These are phyloP conservation scores for Pteronura brasiliensis DNA, from an alignment of 2,113 vertebrate genomes.

Conservation along the genomic window DNA sequence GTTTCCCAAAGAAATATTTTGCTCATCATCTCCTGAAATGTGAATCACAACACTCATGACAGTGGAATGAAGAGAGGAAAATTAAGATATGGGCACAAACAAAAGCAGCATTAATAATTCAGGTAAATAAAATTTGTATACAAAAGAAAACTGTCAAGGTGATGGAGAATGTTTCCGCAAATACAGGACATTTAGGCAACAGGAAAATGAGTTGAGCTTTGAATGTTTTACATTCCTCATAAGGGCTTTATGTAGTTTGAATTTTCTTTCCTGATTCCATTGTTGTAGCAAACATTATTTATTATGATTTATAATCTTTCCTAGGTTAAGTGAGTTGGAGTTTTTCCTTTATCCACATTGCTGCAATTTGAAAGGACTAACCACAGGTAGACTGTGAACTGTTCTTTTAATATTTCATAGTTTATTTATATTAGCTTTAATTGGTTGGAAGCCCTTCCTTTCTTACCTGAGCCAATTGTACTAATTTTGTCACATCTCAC, in stretches of 20 bases:
- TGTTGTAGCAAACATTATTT: conserved; percentile 69
- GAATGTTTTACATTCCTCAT: conserved; percentile 65
- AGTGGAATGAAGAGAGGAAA: conserved; percentile 83
- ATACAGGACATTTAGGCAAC: conserved; percentile 65
- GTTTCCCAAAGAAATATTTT: conserved; percentile 82
- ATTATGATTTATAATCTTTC: conserved; percentile 49
- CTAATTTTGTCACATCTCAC: not conserved
- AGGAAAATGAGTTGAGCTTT: conserved; percentile 71
- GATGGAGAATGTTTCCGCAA: conserved; percentile 77
- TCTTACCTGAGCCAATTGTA: not conserved
- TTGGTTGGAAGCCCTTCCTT: not conserved
- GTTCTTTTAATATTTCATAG: conserved; percentile 17
- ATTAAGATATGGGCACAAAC: conserved; percentile 83
- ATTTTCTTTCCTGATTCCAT: conserved; percentile 62
- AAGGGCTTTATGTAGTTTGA: conserved; percentile 61
- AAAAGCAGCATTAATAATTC: conserved; percentile 86
- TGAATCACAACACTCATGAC: conserved; percentile 82
- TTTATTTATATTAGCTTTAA: conserved; percentile 64
- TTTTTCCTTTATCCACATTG: conserved; percentile 21
- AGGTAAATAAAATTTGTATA: conserved; percentile 82
- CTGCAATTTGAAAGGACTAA: conserved; percentile 32
- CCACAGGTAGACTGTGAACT: not conserved
- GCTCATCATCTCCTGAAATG: conserved; percentile 76
- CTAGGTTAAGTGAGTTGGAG: conserved; percentile 47
- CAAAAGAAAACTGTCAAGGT: conserved; percentile 82